These are phyloP conservation scores for Tokudaia muenninki DNA, from an alignment of 2,797 vertebrate genomes.

Conservation along the genomic window DNA sequence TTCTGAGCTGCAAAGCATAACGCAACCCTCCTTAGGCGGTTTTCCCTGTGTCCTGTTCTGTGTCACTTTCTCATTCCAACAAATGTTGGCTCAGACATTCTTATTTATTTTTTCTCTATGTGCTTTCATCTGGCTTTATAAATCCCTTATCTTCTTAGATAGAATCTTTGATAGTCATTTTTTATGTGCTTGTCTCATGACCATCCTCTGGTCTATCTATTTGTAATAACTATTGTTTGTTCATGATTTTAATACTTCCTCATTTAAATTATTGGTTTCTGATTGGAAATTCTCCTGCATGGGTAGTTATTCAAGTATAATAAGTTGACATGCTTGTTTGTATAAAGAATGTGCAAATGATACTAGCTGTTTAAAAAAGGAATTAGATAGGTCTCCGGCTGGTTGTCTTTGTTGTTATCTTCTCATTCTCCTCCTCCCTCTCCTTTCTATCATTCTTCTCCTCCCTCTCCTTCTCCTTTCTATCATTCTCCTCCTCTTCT, in stretches of 20 bases:
- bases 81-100: neutral
- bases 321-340: slow-evolving; percentile 33
- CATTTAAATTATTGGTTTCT: neutral
- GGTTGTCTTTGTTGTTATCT: neutral
- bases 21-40: neutral
- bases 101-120: neutral
- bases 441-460: neutral
- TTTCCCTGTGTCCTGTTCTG: neutral
- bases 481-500: too few relatives aligned
- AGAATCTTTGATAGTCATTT: neutral
- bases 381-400: neutral
- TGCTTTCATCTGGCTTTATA: neutral
- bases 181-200: neutral
- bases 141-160: neutral
- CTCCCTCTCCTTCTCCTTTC: neutral
- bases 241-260: neutral
- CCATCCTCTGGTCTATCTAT: neutral
- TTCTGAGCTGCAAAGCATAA: neutral
- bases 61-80: neutral
- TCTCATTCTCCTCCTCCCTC: too few relatives aligned
- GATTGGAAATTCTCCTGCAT: slow-evolving; percentile 1
- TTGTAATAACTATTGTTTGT: slow-evolving; percentile 21
- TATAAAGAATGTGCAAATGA: slow-evolving; percentile 43
- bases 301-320: neutral
- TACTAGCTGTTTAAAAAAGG: slow-evolving; percentile 25